Conservation (phyloP, 1,140 invertebrate genomes). For the Pentalonia nigronervosa region DNA sequence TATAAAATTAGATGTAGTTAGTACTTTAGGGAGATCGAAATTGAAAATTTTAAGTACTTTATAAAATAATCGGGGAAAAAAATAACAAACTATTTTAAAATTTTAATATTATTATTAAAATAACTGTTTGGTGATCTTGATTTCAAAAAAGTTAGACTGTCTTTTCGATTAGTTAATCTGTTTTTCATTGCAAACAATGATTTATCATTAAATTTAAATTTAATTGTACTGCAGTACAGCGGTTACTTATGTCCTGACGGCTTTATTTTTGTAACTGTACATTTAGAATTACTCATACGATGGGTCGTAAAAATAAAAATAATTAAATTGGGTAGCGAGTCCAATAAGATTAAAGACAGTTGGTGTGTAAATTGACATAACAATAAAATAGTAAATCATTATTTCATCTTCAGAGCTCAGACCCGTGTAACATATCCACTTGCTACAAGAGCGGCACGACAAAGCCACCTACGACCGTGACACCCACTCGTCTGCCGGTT, state of each 20-base stretch:
- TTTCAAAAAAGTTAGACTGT: too few relatives aligned
- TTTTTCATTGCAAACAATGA: too few relatives aligned
- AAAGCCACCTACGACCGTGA: background rate
- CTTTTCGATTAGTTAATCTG: too few relatives aligned
- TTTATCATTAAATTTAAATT: too few relatives aligned
- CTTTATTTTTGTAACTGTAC: background rate
- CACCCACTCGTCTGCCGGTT: constrained; percentile 33
- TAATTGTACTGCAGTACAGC: too few relatives aligned
- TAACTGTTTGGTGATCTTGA: background rate
- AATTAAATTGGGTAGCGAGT: background rate
- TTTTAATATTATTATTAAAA: too few relatives aligned
- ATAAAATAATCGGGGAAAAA: background rate
- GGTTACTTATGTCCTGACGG: too few relatives aligned
- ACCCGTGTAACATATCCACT: constrained; percentile 53
- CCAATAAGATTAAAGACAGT: background rate
- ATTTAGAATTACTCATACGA: background rate
- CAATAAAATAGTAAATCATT: background rate
- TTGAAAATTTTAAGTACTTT: background rate
- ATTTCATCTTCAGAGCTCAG: constrained; percentile 14
- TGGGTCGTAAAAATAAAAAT: background rate
- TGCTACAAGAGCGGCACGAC: constrained; percentile 44
- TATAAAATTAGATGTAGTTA: background rate
- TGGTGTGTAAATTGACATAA: background rate
- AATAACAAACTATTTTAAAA: background rate
- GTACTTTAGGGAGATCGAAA: background rate